Evolutionary conservation across 2,888 invertebrate species (phyloP).

Genomic region (Acrobasis suavella): DNA sequence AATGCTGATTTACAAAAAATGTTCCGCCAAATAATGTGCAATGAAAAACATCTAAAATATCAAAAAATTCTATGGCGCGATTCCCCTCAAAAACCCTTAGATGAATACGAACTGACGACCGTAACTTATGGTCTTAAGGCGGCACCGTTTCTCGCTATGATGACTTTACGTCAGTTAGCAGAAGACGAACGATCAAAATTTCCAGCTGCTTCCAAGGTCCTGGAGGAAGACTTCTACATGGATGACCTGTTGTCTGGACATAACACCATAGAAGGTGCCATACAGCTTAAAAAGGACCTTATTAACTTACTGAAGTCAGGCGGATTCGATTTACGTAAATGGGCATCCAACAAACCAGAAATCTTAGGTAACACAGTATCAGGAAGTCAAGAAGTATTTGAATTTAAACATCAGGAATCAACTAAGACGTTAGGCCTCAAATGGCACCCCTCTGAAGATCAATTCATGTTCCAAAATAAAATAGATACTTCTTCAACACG

Average conservation of each 20-base stretch:
- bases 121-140: neutral
- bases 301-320: slow-evolving; percentile 3
- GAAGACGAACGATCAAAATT: slow-evolving; percentile 9
- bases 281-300: slow-evolving; percentile 11
- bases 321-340: too few species aligned
- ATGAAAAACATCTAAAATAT: neutral
- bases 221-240: slow-evolving; percentile 1
- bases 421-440: neutral
- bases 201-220: slow-evolving; percentile 13
- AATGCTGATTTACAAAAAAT: too few species aligned
- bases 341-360: too few species aligned
- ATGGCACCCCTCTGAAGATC: slow-evolving; percentile 4
- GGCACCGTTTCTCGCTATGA: slow-evolving; percentile 1
- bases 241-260: neutral
- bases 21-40: too few species aligned
- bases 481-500: neutral
- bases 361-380: too few species aligned
- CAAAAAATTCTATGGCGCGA: slow-evolving; percentile 6
- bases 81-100: neutral
- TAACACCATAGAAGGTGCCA: neutral
- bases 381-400: too few species aligned
- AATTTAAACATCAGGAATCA: too few species aligned
- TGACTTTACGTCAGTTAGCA: slow-evolving; percentile 13
- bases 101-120: neutral
- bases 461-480: slow-evolving; percentile 2